Evolutionary conservation across 2,888 invertebrate genomes (phyloP).

Genomic region (Octodonta nipae): DNA sequence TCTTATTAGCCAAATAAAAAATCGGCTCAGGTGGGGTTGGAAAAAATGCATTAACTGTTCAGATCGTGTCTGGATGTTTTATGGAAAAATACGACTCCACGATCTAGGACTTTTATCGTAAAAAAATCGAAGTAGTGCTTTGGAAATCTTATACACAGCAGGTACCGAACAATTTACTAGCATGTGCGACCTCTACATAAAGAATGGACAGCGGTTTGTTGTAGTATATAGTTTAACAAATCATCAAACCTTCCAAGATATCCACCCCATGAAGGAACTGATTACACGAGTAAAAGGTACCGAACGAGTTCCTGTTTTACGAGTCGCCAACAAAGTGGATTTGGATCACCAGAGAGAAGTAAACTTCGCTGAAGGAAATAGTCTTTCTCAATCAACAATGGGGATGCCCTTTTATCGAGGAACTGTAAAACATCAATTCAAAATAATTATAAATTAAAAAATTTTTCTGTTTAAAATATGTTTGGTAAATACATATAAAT

Average conservation of each 20-base stretch:
- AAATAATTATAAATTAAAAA: too few species aligned
- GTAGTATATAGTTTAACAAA: slow-evolving; percentile 97
- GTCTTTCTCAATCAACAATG: slow-evolving; percentile 86
- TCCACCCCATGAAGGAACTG: slow-evolving; percentile 95
- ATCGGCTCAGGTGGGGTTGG: slow-evolving; percentile 99
- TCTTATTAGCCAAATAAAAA: neutral
- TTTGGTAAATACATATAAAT: too few species aligned
- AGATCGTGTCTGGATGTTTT: slow-evolving; percentile 98
- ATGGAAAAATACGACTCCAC: slow-evolving; percentile 99
- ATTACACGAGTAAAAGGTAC: slow-evolving; percentile 97
- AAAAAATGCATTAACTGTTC: slow-evolving; percentile 97
- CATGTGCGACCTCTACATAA: slow-evolving; percentile 98
- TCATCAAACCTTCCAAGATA: slow-evolving; percentile 98
- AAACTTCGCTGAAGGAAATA: slow-evolving; percentile 73
- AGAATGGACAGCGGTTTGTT: slow-evolving; percentile 97
- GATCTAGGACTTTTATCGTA: slow-evolving; percentile 98
- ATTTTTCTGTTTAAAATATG: too few species aligned
- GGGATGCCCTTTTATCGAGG: slow-evolving; percentile 97
- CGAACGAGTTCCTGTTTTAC: slow-evolving; percentile 88
- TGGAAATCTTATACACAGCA: slow-evolving; percentile 98
- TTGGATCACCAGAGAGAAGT: slow-evolving; percentile 97
- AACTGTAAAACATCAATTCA: too few species aligned
- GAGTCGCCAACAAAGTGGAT: slow-evolving; percentile 98
- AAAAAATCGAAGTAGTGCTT: slow-evolving; percentile 98
- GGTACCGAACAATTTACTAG: slow-evolving; percentile 99